Evolutionary conservation across 2,113 vertebrate species (phyloP), one percentile per base, ranked within the genome.

Genomic region (Tragelaphus imberbis): DNA sequence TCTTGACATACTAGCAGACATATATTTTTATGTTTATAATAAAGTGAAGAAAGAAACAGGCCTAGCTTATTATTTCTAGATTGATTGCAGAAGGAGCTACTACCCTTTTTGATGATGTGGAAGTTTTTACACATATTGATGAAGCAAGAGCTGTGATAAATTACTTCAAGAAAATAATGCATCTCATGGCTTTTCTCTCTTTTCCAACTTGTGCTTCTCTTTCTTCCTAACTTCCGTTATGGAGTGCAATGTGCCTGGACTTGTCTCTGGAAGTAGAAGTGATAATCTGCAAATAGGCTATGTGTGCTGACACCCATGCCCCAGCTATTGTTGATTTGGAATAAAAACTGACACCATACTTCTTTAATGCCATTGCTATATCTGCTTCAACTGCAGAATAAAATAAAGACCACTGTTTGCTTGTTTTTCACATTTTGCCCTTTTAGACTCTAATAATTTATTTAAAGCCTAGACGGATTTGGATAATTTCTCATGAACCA

Each of bases 1-100:
- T 40, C 88, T 92, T 97, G 96, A 95, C 98, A 96, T 55, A 87
- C 58, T 63, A 91, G 14, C 27, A 89, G 93, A 86, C 90, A 82
- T 36, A 94, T 89, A 84, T 97, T 93, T 92, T 96, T 85, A 96
- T 92, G 84, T 58, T 96, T 90, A 88, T 96, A 96, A 96, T 27
- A 88, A 97, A 97, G 86, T 40, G 77, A 95, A 93, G 97, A 96
- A 97, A 90, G 91, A 97, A 97, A 68, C 89, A 95, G 68, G 77
- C 51, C 30, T 25, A n/a, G 77, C 80, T 97, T 96, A 90, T 81
- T 97, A 51, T 96, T 98, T 30, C 95, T 82, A 79, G 91, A 88
- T 63, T 97, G 97, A 88, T 79, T 91, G 93, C 75, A 95, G 86
- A 98, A 97, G 94, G 19, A 96, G 88, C 51, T 96, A 51, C 63